Conservation (phyloP, 2,113 vertebrate genomes). For the Microcebus murinus region DNA sequence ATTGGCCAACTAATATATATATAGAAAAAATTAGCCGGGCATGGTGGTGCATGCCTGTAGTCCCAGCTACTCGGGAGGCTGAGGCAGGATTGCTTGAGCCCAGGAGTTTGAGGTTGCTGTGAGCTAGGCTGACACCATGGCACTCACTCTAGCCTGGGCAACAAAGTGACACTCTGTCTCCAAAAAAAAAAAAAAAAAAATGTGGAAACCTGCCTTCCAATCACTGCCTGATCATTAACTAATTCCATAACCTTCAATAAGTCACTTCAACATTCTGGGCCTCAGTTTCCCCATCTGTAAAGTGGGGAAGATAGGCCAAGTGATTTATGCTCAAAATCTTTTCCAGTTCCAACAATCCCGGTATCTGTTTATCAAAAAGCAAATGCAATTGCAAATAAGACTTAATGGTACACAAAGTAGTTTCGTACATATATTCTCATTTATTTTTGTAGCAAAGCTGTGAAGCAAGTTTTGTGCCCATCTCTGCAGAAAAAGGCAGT, state of each 20-base stretch:
- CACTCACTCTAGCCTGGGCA: too few relatives aligned
- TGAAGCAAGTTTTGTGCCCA: background rate
- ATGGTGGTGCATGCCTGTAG: too few relatives aligned
- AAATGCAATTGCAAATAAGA: background rate
- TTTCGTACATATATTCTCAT: background rate
- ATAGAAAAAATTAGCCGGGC: too few relatives aligned
- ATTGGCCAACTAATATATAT: too few relatives aligned
- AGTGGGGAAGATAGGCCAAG: background rate
- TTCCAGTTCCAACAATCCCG: background rate
- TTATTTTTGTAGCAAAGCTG: background rate
- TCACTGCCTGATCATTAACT: background rate
- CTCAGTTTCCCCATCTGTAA: background rate
- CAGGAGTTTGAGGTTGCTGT: too few relatives aligned
- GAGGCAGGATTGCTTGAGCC: too few relatives aligned
- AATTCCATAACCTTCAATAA: background rate
- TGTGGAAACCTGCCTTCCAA: background rate
- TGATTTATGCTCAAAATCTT: background rate
- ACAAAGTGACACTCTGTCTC: too few relatives aligned
- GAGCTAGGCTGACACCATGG: too few relatives aligned
- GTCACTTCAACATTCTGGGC: background rate
- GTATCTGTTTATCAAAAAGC: background rate
- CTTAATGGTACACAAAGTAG: background rate
- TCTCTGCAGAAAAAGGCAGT: background rate
- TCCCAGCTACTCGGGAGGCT: too few relatives aligned
- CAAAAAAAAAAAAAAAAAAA: too few relatives aligned